Evolutionary conservation across 2,113 vertebrate species (phyloP).

Genomic region (Zosterops pallidus): DNA sequence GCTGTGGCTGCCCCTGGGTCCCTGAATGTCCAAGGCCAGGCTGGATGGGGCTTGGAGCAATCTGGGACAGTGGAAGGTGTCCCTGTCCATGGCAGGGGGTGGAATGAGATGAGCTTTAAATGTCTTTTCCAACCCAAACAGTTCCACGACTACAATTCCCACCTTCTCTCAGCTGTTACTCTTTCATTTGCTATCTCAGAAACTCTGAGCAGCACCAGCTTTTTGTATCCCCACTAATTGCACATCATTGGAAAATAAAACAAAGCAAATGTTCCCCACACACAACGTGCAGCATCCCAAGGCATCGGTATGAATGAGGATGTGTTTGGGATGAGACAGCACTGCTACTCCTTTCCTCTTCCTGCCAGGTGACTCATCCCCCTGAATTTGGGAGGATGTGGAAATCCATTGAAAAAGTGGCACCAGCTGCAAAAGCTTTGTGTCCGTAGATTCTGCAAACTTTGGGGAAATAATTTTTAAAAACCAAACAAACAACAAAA

Average conservation of each 20-base stretch:
- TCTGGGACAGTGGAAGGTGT: background rate
- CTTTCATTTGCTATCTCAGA: background rate
- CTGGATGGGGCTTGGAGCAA: accelerated
- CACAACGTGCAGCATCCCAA: background rate
- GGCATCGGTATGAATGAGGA: background rate
- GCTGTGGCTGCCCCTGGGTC: background rate
- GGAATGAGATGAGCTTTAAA: background rate
- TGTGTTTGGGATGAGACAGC: background rate
- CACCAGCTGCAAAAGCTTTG: constrained; percentile 27
- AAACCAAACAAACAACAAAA: background rate
- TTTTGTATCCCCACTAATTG: background rate
- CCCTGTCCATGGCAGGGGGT: background rate
- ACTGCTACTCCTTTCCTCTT: background rate
- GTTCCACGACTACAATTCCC: background rate
- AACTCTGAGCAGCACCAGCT: background rate
- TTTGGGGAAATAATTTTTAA: background rate
- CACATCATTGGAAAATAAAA: background rate
- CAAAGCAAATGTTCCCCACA: background rate
- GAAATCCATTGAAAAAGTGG: background rate
- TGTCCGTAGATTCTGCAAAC: background rate
- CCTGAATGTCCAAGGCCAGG: background rate
- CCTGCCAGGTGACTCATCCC: background rate
- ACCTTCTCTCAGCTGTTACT: background rate
- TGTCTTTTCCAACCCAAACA: background rate
- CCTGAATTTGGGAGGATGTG: background rate